phyloP scores from a whole-genome alignment of 2,888 invertebrate genomes.

The Meandrusa payeni region DNA sequence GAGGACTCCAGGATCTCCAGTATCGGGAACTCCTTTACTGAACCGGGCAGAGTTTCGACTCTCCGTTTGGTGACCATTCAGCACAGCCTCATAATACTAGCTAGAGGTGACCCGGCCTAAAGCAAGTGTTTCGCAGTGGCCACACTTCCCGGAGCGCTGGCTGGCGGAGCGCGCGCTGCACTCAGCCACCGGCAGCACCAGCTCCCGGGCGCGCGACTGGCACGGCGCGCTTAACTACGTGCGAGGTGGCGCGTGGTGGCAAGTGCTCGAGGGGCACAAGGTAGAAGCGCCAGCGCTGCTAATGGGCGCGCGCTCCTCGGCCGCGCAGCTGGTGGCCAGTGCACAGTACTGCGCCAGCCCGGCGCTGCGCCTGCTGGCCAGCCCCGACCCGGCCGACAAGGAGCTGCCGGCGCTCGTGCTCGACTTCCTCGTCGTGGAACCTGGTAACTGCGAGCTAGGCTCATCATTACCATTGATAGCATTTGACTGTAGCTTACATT shows the following conservation, averaged over 20 bases:
- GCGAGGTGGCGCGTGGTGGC: constrained; percentile 73
- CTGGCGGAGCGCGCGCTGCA: constrained; percentile 55
- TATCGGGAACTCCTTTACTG: too few species aligned
- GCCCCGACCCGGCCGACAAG: constrained; percentile 45
- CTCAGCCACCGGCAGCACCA: constrained; percentile 50
- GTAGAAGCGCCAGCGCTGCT: constrained; percentile 49
- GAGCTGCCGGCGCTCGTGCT: constrained; percentile 49
- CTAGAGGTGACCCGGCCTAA: too few species aligned
- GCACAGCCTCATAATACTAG: too few species aligned
- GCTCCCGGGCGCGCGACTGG: constrained; percentile 67
- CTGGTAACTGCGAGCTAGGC: constrained; percentile 46
- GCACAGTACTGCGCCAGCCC: constrained; percentile 54
- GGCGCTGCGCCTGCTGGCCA: constrained; percentile 50
- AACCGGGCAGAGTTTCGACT: too few species aligned
- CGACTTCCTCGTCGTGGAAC: constrained; percentile 48
- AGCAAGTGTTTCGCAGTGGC: constrained; percentile 59
- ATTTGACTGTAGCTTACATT: too few species aligned
- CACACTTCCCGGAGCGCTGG: constrained; percentile 67
- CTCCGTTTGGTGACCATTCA: too few species aligned
- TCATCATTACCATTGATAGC: too few species aligned
- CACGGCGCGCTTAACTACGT: constrained; percentile 67
- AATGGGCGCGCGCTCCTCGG: constrained; percentile 48
- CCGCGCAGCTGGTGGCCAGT: constrained; percentile 62
- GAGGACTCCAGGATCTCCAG: too few species aligned
- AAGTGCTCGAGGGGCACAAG: constrained; percentile 40